These are phyloP conservation scores for Arion vulgaris DNA, from an alignment of 1,140 invertebrate species.

Conservation along the genomic window DNA sequence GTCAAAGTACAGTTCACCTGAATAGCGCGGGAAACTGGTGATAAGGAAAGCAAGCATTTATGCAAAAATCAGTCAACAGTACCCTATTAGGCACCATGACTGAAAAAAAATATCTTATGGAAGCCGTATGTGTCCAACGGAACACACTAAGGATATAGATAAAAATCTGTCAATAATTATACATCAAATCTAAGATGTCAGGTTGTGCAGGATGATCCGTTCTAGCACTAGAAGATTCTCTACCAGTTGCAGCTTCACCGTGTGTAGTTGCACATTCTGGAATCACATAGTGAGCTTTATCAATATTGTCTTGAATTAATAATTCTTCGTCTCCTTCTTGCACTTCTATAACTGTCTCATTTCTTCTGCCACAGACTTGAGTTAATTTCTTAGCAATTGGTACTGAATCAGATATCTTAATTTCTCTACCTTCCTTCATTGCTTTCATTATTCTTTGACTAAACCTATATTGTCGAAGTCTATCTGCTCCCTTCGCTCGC, in stretches of 20 bases:
- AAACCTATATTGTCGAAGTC: slow-evolving; percentile 16
- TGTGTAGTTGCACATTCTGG: slow-evolving; percentile 10
- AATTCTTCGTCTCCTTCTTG: not conserved
- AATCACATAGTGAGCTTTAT: slow-evolving; percentile 1
- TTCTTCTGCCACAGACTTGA: not conserved
- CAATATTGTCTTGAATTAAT: not conserved
- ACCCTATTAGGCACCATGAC: too few relatives aligned
- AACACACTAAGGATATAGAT: too few relatives aligned
- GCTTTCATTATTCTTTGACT: slow-evolving; percentile 15
- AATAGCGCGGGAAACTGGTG: too few relatives aligned
- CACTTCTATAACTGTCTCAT: not conserved
- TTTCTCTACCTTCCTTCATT: not conserved
- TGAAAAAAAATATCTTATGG: too few relatives aligned
- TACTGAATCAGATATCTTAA: not conserved
- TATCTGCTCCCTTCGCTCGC: slow-evolving; percentile 7
- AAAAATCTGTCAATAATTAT: slow-evolving; percentile 10
- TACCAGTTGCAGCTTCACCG: slow-evolving; percentile 7
- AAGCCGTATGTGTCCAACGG: too few relatives aligned
- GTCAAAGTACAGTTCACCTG: too few relatives aligned
- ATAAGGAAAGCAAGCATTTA: too few relatives aligned
- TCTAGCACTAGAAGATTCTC: slow-evolving; percentile 2
- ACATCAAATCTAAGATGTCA: slow-evolving; percentile 15
- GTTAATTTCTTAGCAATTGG: not conserved
- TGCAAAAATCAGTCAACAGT: too few relatives aligned
- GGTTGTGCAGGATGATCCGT: not conserved